Evolutionary conservation across 2,888 invertebrate genomes (phyloP).

Genomic region (Tillus elongatus): DNA sequence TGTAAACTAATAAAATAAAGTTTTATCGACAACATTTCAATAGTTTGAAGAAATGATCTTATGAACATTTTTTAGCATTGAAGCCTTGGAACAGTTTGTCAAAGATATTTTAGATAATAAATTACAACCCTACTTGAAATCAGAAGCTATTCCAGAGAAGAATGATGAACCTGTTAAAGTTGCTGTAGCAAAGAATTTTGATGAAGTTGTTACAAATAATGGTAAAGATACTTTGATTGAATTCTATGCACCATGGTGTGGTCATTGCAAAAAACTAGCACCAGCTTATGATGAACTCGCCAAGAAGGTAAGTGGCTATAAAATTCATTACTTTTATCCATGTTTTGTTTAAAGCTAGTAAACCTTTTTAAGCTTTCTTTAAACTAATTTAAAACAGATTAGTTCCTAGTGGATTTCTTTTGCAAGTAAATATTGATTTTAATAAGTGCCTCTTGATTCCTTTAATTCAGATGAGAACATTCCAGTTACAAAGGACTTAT

Average conservation of each 20-base stretch:
- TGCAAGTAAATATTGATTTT: no score
- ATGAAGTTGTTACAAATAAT: conserved; percentile 83
- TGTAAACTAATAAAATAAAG: conserved; percentile 8
- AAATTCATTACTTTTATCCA: background rate
- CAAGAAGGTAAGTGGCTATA: conserved; percentile 52
- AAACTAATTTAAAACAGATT: no score
- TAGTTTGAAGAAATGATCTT: no score
- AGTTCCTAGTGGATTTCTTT: no score
- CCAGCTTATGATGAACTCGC: conserved; percentile 93
- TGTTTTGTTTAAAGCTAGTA: background rate
- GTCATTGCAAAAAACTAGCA: conserved; percentile 93
- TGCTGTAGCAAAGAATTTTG: conserved; percentile 95
- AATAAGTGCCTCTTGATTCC: no score
- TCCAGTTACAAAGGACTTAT: no score
- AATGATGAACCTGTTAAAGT: conserved; percentile 78
- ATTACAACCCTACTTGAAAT: conserved; percentile 88
- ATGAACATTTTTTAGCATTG: conserved; percentile 66
- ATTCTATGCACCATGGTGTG: conserved; percentile 99
- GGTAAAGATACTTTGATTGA: conserved; percentile 91
- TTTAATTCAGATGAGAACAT: no score
- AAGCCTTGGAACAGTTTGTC: conserved; percentile 75
- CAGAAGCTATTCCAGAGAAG: conserved; percentile 81
- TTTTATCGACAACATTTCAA: no score
- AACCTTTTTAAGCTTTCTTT: no score
- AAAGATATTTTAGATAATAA: conserved; percentile 72